Evolutionary conservation across 53 echinoderm and acorn worm genomes (phyloP).

Genomic region (Luidia sarsii): DNA sequence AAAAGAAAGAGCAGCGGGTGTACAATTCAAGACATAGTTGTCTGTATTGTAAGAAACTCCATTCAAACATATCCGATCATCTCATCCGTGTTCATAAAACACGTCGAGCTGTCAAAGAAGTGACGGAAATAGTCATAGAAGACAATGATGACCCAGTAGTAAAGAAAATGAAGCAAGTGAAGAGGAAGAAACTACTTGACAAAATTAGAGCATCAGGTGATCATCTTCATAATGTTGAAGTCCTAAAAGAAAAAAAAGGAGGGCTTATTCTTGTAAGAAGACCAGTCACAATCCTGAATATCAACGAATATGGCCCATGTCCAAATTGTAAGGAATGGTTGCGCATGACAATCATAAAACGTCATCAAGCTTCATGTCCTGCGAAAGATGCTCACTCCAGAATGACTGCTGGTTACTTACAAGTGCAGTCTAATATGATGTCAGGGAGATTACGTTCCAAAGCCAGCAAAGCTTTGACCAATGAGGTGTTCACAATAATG

Average conservation of each 20-base stretch:
- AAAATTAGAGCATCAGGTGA: constrained; percentile 48
- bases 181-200: constrained; percentile 23
- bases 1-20: constrained; percentile 50
- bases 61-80: constrained; percentile 9
- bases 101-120: constrained; percentile 6
- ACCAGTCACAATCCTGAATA: not conserved
- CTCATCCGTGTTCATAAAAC: not conserved
- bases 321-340: constrained; percentile 63
- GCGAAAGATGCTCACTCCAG: not conserved
- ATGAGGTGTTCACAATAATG: constrained; percentile 55
- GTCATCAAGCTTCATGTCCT: constrained; percentile 51
- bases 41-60: constrained; percentile 34
- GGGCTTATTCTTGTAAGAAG: constrained; percentile 37
- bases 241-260: constrained; percentile 52
- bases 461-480: constrained; percentile 28
- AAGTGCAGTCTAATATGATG: constrained; percentile 45
- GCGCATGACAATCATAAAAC: constrained; percentile 19
- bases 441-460: constrained; percentile 27
- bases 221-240: constrained; percentile 52
- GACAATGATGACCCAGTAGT: not conserved
- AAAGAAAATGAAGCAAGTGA: constrained; percentile 5
- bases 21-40: constrained; percentile 58
- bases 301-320: constrained; percentile 58
- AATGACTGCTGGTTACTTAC: constrained; percentile 30
- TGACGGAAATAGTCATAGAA: not conserved